phyloP scores from a whole-genome alignment of 1,140 invertebrate species.

The Mactra quadrangularis region DNA sequence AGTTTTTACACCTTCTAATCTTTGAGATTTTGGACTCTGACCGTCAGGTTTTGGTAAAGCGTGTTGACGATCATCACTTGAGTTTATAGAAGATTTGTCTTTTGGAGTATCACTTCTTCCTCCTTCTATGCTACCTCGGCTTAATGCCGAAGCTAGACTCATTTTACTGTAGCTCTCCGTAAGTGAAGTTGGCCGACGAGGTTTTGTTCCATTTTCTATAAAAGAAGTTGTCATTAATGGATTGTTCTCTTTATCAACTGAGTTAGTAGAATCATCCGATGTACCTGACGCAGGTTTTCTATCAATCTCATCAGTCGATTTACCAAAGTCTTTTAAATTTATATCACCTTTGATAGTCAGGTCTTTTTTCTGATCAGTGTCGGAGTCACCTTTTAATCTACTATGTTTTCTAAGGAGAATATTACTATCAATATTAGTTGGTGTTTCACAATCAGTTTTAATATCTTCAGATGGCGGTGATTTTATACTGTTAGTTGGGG shows the following conservation, averaged over 20 bases:
- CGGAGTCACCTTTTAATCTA: conserved; percentile 1
- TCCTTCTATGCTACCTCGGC: conserved; percentile 50
- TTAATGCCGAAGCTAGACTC: conserved; percentile 30
- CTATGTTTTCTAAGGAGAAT: conserved; percentile 46
- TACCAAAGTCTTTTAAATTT: conserved; percentile 34
- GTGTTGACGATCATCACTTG: conserved; percentile 71
- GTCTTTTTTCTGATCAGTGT: conserved; percentile 23
- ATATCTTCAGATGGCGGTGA: conserved; percentile 41
- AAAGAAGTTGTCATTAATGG: conserved; percentile 75
- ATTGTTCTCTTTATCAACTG: conserved; percentile 60
- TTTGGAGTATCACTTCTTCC: conserved; percentile 34
- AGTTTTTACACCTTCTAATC: conserved; percentile 40
- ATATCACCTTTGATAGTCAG: conserved; percentile 40
- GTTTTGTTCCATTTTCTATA: conserved; percentile 67
- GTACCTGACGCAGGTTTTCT: conserved; percentile 67
- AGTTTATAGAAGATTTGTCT: conserved; percentile 44
- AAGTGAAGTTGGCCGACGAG: conserved; percentile 76
- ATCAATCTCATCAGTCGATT: conserved; percentile 41
- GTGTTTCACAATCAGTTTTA: conserved; percentile 40
- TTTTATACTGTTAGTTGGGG: conserved; percentile 54
- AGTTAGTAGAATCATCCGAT: conserved; percentile 61
- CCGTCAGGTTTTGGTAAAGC: conserved; percentile 78
- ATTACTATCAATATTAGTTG: conserved; percentile 53
- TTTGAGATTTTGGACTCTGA: conserved; percentile 77
- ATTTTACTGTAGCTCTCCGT: conserved; percentile 74